Evolutionary conservation across 2,113 vertebrate genomes (phyloP).

Genomic region (Thamnaconus septentrionalis): DNA sequence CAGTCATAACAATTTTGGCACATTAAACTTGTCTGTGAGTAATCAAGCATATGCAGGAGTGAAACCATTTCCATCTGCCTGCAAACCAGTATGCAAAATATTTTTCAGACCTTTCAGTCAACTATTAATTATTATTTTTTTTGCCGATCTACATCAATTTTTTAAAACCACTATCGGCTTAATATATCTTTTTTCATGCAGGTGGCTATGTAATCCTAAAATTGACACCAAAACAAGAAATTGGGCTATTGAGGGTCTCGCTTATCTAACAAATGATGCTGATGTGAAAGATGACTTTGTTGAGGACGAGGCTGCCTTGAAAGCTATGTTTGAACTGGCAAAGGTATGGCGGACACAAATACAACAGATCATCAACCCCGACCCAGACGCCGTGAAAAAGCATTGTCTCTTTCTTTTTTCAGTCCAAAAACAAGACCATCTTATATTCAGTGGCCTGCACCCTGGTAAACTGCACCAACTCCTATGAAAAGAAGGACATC

Average conservation of each 20-base stretch:
- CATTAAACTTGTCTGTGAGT: no score
- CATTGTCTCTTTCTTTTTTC: constrained; percentile 17
- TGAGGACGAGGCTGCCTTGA: constrained; percentile 88
- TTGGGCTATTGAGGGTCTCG: constrained; percentile 94
- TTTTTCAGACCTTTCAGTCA: neutral
- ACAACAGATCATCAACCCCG: neutral
- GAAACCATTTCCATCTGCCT: neutral
- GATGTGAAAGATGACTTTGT: constrained; percentile 99
- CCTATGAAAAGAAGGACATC: constrained; percentile 94
- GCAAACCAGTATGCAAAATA: neutral
- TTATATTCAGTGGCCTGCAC: constrained; percentile 90
- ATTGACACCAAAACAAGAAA: constrained; percentile 90
- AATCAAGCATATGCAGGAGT: no score
- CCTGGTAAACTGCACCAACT: constrained; percentile 94
- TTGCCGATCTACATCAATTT: neutral
- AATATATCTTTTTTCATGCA: constrained; percentile 51
- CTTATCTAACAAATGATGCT: constrained; percentile 93
- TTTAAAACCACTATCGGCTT: neutral
- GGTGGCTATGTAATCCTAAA: constrained; percentile 89
- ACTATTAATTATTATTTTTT: neutral
- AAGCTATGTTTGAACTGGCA: constrained; percentile 95
- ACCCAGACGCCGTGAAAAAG: neutral
- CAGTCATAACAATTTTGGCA: no score
- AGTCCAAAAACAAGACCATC: constrained; percentile 94
- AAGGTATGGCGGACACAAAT: constrained; percentile 76